Percentiles rank a stretch among this genome's conserved stretches.
Evolutionary conservation across 2,888 invertebrate species (phyloP).

Genomic region (Vandiemenella viatica): DNA sequence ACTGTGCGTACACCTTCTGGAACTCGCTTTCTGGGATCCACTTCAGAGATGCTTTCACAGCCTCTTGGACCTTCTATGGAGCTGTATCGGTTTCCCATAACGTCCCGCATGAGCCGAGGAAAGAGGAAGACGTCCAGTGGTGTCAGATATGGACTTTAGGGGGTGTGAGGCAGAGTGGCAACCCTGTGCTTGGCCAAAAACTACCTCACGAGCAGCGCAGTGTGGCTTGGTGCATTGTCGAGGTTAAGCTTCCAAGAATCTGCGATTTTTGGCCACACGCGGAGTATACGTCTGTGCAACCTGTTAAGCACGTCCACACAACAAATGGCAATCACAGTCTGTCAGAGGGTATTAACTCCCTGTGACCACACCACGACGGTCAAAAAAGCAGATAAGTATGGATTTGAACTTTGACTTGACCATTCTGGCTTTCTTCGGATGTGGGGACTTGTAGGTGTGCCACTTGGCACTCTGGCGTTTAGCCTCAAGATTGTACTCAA

Average conservation of each 20-base stretch:
- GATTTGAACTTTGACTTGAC: no score
- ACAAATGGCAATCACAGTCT: no score
- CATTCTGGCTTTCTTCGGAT: no score
- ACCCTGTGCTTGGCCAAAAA: not conserved
- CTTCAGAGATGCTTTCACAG: not conserved
- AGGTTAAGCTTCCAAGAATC: not conserved
- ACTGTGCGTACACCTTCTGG: no score
- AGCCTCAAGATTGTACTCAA: no score
- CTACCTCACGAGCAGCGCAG: no score
- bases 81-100: not conserved
- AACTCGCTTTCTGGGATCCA: no score
- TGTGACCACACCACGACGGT: no score
- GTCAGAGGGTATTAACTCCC: no score
- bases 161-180: not conserved
- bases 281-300: not conserved
- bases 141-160: not conserved
- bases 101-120: not conserved
- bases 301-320: not conserved
- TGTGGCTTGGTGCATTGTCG: not conserved
- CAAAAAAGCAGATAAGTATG: no score
- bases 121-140: not conserved
- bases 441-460: no score
- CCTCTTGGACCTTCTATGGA: not conserved
- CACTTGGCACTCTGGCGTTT: no score
- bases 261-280: not conserved